Evolutionary conservation across 2,797 vertebrate genomes (phyloP).

Genomic region (Phataginus tricuspis): DNA sequence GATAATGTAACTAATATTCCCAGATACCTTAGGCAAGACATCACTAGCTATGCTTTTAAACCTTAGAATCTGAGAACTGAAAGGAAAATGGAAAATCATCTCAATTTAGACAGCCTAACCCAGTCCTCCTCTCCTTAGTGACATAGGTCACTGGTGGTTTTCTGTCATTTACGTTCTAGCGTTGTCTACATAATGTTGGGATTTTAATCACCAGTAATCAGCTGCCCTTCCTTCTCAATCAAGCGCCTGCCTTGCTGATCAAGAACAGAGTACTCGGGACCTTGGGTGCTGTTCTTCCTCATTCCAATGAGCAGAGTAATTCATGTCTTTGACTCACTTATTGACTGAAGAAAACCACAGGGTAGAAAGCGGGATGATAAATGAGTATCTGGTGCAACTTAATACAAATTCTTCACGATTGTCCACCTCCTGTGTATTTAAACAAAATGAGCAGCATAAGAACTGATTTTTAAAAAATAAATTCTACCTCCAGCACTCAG

Average conservation of each 20-base stretch:
- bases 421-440: neutral
- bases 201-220: neutral
- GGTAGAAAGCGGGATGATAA: neutral
- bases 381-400: neutral
- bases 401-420: neutral
- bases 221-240: neutral
- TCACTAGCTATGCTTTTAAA: slow-evolving; percentile 11
- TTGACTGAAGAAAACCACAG: neutral
- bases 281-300: neutral
- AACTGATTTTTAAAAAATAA: slow-evolving; percentile 30
- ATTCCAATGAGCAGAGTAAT: neutral
- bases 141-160: neutral
- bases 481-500: neutral
- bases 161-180: neutral
- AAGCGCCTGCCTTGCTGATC: neutral
- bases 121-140: neutral
- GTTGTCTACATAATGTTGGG: neutral
- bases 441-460: slow-evolving; percentile 47
- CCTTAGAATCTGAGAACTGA: slow-evolving; percentile 36
- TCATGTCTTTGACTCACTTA: neutral
- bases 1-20: slow-evolving; percentile 9
- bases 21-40: neutral
- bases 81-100: neutral
- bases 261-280: neutral
- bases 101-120: neutral